Conservation (phyloP, 2,113 vertebrate species). For the Xiphophorus maculatus region DNA sequence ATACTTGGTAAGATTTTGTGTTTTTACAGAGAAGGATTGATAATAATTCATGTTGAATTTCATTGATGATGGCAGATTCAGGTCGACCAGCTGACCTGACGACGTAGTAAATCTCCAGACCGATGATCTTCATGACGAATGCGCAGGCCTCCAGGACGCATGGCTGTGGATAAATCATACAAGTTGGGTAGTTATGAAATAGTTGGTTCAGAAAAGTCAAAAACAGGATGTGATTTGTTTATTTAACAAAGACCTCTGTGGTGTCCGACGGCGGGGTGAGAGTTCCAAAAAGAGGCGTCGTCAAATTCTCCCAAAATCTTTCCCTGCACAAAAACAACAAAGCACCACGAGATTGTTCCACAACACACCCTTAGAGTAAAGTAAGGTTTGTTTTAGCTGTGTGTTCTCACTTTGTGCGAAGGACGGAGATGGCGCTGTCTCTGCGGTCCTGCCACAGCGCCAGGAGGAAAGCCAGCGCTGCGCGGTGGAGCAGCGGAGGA, state of each 20-base stretch:
- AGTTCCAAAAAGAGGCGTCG: slow-evolving; percentile 89
- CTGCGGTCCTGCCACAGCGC: slow-evolving; percentile 97
- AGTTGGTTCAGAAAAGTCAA: neutral
- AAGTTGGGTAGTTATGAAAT: neutral
- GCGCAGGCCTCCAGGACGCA: slow-evolving; percentile 96
- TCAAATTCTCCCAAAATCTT: slow-evolving; percentile 96
- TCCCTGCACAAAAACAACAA: slow-evolving; percentile 76
- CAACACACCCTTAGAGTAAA: neutral
- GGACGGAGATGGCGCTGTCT: slow-evolving; percentile 94
- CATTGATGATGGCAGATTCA: neutral
- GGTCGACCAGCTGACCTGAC: slow-evolving; percentile 83
- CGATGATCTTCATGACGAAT: slow-evolving; percentile 97
- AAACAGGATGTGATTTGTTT: neutral
- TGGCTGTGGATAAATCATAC: slow-evolving; percentile 77
- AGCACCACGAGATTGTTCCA: neutral
- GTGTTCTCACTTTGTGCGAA: slow-evolving; percentile 87
- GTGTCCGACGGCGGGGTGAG: slow-evolving; percentile 88
- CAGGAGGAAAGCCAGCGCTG: slow-evolving; percentile 92
- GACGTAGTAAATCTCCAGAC: slow-evolving; percentile 96
- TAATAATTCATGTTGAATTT: neutral
- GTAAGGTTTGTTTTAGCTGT: neutral
- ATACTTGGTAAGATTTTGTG: too few relatives aligned
- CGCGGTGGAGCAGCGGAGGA: slow-evolving; percentile 90
- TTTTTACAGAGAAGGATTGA: too few relatives aligned
- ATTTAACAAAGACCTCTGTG: slow-evolving; percentile 86